These are phyloP conservation scores for Bombus superbus DNA, from an alignment of 1,140 invertebrate species.

Conservation along the genomic window DNA sequence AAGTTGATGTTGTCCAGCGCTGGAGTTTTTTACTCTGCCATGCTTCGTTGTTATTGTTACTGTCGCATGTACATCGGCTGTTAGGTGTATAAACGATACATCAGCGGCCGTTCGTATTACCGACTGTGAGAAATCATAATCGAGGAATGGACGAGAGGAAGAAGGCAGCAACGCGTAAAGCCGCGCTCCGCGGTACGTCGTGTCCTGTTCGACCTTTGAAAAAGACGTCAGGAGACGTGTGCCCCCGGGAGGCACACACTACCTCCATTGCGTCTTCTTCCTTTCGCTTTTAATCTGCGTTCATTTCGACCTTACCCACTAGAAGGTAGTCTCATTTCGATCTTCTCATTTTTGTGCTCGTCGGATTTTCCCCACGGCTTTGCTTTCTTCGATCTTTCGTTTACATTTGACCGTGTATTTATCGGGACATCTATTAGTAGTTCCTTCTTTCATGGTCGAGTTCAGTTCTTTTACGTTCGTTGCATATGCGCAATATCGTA, in stretches of 20 bases:
- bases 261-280: constrained; percentile 60
- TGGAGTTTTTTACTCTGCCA: constrained; percentile 12
- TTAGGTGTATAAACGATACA: constrained; percentile 48
- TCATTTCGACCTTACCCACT: constrained; percentile 62
- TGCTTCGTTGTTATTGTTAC: constrained; percentile 71
- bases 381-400: no score
- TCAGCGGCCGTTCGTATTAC: constrained; percentile 53
- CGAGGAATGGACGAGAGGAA: constrained; percentile 56
- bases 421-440: background rate
- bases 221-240: constrained; percentile 61
- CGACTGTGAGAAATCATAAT: constrained; percentile 69
- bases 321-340: constrained; percentile 48
- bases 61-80: constrained; percentile 48
- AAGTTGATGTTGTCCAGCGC: constrained; percentile 31
- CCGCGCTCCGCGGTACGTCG: constrained; percentile 33
- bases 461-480: no score
- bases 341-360: constrained; percentile 1
- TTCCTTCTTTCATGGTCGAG: background rate
- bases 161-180: constrained; percentile 25
- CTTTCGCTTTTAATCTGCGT: constrained; percentile 75
- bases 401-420: no score
- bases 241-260: constrained; percentile 34
- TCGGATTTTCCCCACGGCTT: no score
- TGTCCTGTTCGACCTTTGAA: constrained; percentile 45
- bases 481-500: no score